phyloP scores from a whole-genome alignment of 2,888 invertebrate species.

The Fragum sueziense region DNA sequence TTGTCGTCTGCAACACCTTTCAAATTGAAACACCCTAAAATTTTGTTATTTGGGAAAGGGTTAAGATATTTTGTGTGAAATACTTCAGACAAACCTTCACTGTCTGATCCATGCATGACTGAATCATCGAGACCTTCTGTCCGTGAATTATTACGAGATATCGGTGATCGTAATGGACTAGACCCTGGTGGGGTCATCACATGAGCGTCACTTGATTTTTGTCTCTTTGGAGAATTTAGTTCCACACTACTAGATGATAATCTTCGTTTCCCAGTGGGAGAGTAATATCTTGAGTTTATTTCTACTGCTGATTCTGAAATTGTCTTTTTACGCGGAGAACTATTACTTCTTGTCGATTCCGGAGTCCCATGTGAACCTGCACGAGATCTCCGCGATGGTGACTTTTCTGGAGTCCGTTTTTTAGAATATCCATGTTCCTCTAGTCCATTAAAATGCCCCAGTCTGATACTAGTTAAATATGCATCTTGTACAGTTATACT shows the following conservation, averaged over 20 bases:
- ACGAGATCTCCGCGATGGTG: constrained; percentile 25
- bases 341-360: neutral
- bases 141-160: neutral
- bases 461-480: constrained; percentile 54
- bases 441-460: constrained; percentile 59
- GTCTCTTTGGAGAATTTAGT: constrained; percentile 25
- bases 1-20: too few relatives aligned
- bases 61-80: neutral
- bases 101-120: constrained; percentile 50
- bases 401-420: constrained; percentile 22
- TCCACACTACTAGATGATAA: constrained; percentile 1
- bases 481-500: constrained; percentile 57
- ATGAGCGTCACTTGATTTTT: neutral
- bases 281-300: constrained; percentile 2
- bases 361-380: constrained; percentile 27
- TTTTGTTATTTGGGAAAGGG: too few relatives aligned
- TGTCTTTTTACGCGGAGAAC: constrained; percentile 2
- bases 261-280: constrained; percentile 8
- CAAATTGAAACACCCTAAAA: too few relatives aligned
- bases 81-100: constrained; percentile 34
- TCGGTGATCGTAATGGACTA: neutral
- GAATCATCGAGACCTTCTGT: constrained; percentile 30
- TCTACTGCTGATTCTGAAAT: constrained; percentile 16
- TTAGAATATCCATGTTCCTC: constrained; percentile 51
- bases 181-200: neutral